Percentiles rank a stretch among this genome's conserved stretches.
Conservation (phyloP, 2,797 vertebrate genomes). For the Dendrocincla fuliginosa region DNA sequence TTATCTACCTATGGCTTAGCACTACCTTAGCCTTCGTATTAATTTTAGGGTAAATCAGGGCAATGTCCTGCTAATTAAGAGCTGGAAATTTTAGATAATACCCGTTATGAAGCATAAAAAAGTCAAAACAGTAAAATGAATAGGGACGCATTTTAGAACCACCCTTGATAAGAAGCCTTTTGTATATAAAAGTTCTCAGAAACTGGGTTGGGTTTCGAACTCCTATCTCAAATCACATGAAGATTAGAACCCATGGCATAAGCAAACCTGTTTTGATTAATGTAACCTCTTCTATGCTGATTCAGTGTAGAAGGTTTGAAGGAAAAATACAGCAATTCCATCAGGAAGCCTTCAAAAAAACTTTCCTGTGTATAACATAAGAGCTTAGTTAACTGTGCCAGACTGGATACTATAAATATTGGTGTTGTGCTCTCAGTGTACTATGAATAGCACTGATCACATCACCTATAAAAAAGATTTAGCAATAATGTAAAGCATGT, state of each 20-base stretch:
- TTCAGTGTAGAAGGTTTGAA: not conserved
- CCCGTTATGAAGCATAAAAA: not conserved
- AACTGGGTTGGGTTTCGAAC: not conserved
- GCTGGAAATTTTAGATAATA: not conserved
- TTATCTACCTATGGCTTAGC: not conserved
- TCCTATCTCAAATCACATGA: not conserved
- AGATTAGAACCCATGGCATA: not conserved
- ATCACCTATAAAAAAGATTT: not conserved
- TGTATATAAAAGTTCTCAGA: not conserved
- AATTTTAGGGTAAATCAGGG: not conserved
- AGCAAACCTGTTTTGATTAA: not conserved
- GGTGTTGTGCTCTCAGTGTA: not conserved
- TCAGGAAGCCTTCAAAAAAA: not conserved
- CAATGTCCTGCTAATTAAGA: not conserved
- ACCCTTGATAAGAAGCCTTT: conserved; percentile 38
- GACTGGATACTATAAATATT: not conserved
- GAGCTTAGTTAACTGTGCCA: not conserved
- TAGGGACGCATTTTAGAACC: not conserved
- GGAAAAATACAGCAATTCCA: not conserved
- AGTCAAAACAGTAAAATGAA: not conserved
- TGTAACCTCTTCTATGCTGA: not conserved
- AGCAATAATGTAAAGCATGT: not conserved
- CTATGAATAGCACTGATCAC: not conserved
- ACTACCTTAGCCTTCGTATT: not conserved
- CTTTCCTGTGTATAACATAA: not conserved